phyloP scores from a whole-genome alignment of 2,113 vertebrate species.

The Crocuta crocuta region DNA sequence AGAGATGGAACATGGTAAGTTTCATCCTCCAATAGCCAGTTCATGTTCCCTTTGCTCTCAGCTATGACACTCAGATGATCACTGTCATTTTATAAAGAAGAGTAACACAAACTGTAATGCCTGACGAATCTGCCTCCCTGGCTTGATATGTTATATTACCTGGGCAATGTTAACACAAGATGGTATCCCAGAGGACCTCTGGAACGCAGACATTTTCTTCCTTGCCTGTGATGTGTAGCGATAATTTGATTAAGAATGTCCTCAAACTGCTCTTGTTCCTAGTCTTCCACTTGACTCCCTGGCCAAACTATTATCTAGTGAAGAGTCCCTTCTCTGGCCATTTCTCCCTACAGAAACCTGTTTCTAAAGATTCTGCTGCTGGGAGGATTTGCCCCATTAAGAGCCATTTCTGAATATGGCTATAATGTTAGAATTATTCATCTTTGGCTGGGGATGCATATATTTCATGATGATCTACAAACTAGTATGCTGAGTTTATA shows the following conservation, averaged over 20 bases:
- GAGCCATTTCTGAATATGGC: not conserved
- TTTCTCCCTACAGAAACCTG: not conserved
- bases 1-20: not conserved
- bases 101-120: not conserved
- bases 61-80: not conserved
- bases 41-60: not conserved
- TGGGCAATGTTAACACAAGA: not conserved
- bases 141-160: not conserved
- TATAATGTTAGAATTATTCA: not conserved
- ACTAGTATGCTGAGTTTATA: not conserved
- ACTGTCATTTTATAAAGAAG: not conserved
- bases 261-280: not conserved
- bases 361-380: not conserved
- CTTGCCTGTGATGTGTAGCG: not conserved
- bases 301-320: not conserved
- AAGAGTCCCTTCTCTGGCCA: not conserved
- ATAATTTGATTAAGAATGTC: not conserved
- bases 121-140: not conserved
- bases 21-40: not conserved
- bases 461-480: not conserved
- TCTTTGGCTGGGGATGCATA: not conserved
- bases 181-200: not conserved
- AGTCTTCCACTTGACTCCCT: not conserved
- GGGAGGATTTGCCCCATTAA: not conserved
- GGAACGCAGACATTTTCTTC: not conserved